Evolutionary conservation across 2,113 vertebrate species (phyloP), one percentile per base, ranked within the genome.

Genomic region (Eulemur macaco): DNA sequence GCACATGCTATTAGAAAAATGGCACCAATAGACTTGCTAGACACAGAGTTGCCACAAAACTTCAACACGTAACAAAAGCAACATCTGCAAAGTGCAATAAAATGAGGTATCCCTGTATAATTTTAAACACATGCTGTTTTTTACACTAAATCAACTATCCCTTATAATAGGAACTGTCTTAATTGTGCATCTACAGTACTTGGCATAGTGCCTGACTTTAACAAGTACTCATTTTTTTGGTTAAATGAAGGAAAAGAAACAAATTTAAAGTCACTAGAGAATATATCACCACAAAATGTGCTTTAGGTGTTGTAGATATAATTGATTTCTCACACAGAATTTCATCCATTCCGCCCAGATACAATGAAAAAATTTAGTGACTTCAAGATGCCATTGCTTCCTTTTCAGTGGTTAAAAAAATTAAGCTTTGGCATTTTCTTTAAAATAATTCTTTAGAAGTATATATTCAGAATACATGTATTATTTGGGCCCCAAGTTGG

Each of bases 391-490:
- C 11, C 34, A 56, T 25, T 73, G 31, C 45, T 63, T 90, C n/a
- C 15, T 90, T 87, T 77, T 82, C 17, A 69, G 83, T 84, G 37
- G n/a, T 91, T 68, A 60, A 13, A 78, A 80, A 80, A 23, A 89
- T 42, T 84, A 93, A 69, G 17, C 18, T 84, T 95, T 77, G 9
- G 1, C 8, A 14, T 80, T 77, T 93, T 84, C 78, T 80, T 77
- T 82, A 86, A 94, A 90, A 88, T 39, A 73, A 82, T 63, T 68
- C 8, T 17, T 56, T 86, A 95, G 84, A 92, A 91, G 89, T 18
- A 71, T 42, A 1, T 34, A 54, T 74, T 88, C 23, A 92, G 63
- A 78, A 45, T 29, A 45, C 14, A 25, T 66, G 52, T 31, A 60
- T 37, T 56, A 85, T 29, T 69, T 85, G 31, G 17, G 29, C 47